Evolutionary conservation across 2,888 invertebrate species (phyloP).

Genomic region (Nasonovia ribisnigri): DNA sequence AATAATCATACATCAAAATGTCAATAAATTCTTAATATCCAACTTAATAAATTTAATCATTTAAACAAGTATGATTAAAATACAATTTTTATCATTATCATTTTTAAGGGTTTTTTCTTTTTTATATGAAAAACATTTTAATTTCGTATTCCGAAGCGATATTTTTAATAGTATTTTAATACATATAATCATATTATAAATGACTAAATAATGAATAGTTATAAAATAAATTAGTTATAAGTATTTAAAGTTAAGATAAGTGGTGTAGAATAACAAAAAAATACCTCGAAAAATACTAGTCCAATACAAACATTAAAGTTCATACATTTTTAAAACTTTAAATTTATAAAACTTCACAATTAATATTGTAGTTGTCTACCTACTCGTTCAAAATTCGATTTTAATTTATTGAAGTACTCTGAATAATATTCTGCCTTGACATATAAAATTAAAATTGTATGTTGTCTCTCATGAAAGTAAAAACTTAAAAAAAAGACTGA

Average conservation of each 20-base stretch:
- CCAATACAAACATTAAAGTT: background rate
- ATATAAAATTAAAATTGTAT: background rate
- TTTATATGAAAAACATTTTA: background rate
- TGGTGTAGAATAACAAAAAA: background rate
- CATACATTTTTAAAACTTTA: background rate
- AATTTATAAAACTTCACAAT: background rate
- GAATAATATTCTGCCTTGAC: background rate
- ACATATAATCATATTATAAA: background rate
- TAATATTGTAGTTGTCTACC: background rate
- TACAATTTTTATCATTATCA: too few species aligned
- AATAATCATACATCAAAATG: too few species aligned
- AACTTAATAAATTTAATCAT: too few species aligned
- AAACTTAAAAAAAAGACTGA: background rate
- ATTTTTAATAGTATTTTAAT: background rate
- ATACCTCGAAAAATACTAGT: background rate
- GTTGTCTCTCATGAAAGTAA: background rate
- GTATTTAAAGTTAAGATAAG: background rate
- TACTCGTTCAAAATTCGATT: background rate
- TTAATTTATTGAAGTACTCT: background rate
- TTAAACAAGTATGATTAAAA: too few species aligned
- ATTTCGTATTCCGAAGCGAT: background rate
- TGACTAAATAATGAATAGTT: too few species aligned
- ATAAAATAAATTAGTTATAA: background rate
- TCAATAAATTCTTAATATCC: too few species aligned
- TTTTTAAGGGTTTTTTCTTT: background rate